A percentile compares a stretch with the other conserved stretches of the same genome.
Conservation (phyloP, 2,113 vertebrate species). For the Parotia lawesii region DNA sequence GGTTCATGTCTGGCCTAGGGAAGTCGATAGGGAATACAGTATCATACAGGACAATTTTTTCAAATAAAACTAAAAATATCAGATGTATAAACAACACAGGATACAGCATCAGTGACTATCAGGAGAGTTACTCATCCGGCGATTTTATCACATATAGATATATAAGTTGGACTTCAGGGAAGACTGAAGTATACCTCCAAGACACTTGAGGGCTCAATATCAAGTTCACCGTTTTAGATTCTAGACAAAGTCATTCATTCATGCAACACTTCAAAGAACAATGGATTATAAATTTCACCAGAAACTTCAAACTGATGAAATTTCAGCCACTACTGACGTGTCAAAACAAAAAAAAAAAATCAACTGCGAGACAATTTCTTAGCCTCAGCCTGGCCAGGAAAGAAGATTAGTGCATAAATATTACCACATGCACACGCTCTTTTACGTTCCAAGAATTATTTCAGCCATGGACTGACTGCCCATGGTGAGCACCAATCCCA, state of each 20-base stretch:
- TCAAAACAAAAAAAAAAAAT: background rate
- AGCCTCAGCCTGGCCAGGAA: background rate
- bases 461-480: background rate
- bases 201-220: background rate
- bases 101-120: background rate
- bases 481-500: background rate
- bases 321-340: background rate
- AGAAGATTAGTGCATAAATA: background rate
- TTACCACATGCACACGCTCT: accelerated
- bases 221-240: background rate
- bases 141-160: background rate
- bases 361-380: background rate
- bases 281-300: background rate
- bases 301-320: background rate
- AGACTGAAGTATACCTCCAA: background rate
- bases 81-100: background rate
- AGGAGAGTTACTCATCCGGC: background rate
- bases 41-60: background rate
- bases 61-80: background rate
- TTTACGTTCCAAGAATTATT: background rate
- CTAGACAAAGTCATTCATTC: background rate
- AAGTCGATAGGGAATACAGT: too few species aligned
- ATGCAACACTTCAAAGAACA: background rate
- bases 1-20: too few species aligned
- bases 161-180: background rate